These are phyloP conservation scores for Hypena proboscidalis DNA, from an alignment of 2,888 invertebrate genomes.

Conservation along the genomic window DNA sequence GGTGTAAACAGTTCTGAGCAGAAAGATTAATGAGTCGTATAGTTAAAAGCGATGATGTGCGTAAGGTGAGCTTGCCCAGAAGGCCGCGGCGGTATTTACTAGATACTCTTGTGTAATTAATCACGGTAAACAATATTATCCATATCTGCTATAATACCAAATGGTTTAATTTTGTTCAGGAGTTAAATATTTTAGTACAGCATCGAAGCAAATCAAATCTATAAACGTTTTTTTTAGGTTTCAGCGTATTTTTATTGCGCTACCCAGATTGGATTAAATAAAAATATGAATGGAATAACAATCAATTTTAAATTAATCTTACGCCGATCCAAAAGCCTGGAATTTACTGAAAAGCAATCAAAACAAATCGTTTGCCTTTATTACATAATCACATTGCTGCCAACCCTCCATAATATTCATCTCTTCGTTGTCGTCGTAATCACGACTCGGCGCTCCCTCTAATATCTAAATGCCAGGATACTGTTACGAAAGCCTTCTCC, in stretches of 20 bases:
- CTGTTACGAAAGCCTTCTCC: conserved; percentile 29
- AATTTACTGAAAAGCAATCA: conserved; percentile 8
- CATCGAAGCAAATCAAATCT: not conserved
- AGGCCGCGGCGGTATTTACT: conserved; percentile 16
- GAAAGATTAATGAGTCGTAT: conserved; percentile 51
- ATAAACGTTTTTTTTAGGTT: too few species aligned
- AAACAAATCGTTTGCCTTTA: conserved; percentile 18
- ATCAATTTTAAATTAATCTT: not conserved
- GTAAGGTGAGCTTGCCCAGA: conserved; percentile 50
- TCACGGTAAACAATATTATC: conserved; percentile 10
- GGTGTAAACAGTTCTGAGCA: conserved; percentile 44
- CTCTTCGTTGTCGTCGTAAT: conserved; percentile 33
- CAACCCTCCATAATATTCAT: conserved; percentile 21
- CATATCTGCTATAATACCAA: too few species aligned
- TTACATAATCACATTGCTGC: conserved; percentile 14
- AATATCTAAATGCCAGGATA: conserved; percentile 42
- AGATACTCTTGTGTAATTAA: conserved; percentile 8
- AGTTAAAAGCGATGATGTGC: conserved; percentile 43
- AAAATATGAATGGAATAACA: not conserved
- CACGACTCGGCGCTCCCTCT: conserved; percentile 23
- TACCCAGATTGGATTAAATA: not conserved
- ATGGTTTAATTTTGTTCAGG: too few species aligned
- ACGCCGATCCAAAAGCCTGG: not conserved
- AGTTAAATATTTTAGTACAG: too few species aligned
- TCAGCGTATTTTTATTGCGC: too few species aligned